Conservation (phyloP, 2,888 invertebrate genomes). For the Eucera pruinosa region DNA sequence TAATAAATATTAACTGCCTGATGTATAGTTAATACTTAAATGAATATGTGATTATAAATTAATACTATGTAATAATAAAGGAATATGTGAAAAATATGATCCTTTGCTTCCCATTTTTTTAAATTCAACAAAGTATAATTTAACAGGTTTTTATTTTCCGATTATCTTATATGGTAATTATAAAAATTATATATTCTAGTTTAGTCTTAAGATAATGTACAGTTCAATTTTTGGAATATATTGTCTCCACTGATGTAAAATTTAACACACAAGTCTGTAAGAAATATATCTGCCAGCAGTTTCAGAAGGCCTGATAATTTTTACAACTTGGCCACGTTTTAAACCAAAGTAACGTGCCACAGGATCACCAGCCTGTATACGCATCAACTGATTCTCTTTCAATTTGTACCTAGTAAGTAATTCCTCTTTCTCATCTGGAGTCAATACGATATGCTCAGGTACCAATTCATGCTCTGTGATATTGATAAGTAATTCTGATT, state of each 20-base stretch:
- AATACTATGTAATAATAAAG: conserved; percentile 68
- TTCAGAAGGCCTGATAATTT: conserved; percentile 98
- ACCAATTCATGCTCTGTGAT: conserved; percentile 99
- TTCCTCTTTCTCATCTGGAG: conserved; percentile 98
- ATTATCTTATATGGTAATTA: conserved; percentile 25
- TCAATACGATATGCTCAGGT: conserved; percentile 99
- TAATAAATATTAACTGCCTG: conserved; percentile 64
- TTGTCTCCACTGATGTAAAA: conserved; percentile 1
- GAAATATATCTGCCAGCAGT: conserved; percentile 99
- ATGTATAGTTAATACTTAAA: conserved; percentile 61
- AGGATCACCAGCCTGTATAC: conserved; percentile 99
- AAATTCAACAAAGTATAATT: conserved; percentile 16
- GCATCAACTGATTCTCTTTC: conserved; percentile 99
- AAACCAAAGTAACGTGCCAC: conserved; percentile 99
- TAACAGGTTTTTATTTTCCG: conserved; percentile 23
- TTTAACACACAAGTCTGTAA: conserved; percentile 95
- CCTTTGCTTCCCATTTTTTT: conserved; percentile 12
- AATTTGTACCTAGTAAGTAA: conserved; percentile 97
- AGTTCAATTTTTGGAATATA: conserved; percentile 39
- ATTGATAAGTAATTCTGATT: conserved; percentile 98
- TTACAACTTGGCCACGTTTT: conserved; percentile 99
- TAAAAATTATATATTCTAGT: conserved; percentile 25
- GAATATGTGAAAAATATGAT: conserved; percentile 53
- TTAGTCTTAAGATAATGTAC: conserved; percentile 11
- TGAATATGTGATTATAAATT: conserved; percentile 64